Base-by-base conservation (phyloP, 2,113 vertebrate genomes). In the Scolopax mira region DNA sequence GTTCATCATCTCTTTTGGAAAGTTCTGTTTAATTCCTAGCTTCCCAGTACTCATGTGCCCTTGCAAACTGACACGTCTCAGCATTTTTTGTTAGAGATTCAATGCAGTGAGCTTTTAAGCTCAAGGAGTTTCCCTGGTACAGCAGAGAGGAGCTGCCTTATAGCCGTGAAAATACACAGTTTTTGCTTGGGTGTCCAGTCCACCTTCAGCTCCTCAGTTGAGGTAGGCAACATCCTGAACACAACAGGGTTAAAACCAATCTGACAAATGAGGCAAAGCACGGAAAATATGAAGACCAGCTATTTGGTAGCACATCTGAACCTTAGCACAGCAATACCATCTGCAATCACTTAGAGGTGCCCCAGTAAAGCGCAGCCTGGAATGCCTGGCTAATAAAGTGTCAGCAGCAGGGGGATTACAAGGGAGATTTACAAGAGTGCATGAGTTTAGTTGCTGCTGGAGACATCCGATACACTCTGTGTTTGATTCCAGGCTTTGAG, bases 361-460 rank as follows among this genome's bases (percentile, higher is more conserved):
- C 96, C 95, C 96, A 95, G 95, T 91, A 96, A 97, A 97, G 96
- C 77, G 3, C 79, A 90, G 93, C 87, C 95, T 93, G 92, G 97
- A 98, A 98, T 97, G 96, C 96, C 94, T 95, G 90, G 89, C 96
- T 97, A 97, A 97, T 97, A 98, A 97, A 97, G 94, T 97, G 96
- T 97, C 96, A 95, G 96, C 96, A 97, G 92, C 97, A 95, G 87
- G 96, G 95, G 95, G 93, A 97, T 98, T 97, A 96, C 70, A 75
- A 96, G 96, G 90, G 91, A 96, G 97, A 96, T 97, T 98, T 97
- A 98, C 96, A 97, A 96, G 97, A 96, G 93, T 96, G 96, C 84
- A 93, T 91, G 96, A 97, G 94, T 96, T 90, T 96, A 96, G 95
- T 87, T 97, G 96, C 95, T 96, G 91, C 95, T 96, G 92, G 90